Conservation (phyloP, 1,140 invertebrate species). For the Radopholus similis region DNA sequence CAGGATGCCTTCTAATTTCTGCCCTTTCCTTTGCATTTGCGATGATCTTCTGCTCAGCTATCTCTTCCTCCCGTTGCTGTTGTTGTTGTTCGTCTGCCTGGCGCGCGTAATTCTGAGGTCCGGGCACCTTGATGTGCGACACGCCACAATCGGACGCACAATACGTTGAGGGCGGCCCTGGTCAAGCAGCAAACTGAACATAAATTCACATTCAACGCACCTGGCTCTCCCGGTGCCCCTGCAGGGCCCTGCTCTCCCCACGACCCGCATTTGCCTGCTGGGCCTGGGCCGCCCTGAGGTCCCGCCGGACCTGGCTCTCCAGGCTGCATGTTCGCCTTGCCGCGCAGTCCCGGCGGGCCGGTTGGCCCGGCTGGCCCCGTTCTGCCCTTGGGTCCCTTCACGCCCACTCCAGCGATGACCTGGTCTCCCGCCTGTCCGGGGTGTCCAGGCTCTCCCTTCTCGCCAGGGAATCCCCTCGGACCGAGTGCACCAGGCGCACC, state of each 20-base stretch:
- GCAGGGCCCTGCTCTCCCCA: constrained; percentile 16
- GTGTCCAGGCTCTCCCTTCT: constrained; percentile 11
- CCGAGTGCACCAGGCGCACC: constrained; percentile 1
- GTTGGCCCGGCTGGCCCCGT: constrained; percentile 32
- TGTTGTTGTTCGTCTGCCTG: no score
- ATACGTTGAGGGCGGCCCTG: constrained; percentile 38
- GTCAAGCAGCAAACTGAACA: not conserved
- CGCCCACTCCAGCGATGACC: constrained; percentile 14
- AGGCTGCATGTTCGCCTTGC: not conserved
- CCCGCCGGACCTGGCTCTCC: not conserved
- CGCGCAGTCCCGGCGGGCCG: constrained; percentile 16
- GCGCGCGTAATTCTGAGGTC: not conserved
- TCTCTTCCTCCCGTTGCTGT: not conserved
- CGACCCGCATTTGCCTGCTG: not conserved
- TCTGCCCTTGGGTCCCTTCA: constrained; percentile 32
- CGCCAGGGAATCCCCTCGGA: not conserved
- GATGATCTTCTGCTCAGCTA: not conserved
- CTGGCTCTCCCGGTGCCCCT: constrained; percentile 36
- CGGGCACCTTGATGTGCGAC: constrained; percentile 39
- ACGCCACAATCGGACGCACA: constrained; percentile 50
- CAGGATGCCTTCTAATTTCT: not conserved
- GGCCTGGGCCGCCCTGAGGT: constrained; percentile 18
- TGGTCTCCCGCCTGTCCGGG: constrained; percentile 17
- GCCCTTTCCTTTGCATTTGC: not conserved
- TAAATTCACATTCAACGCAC: no score